Conservation (phyloP, 2,797 vertebrate genomes). For the Thripadectes ignobilis region DNA sequence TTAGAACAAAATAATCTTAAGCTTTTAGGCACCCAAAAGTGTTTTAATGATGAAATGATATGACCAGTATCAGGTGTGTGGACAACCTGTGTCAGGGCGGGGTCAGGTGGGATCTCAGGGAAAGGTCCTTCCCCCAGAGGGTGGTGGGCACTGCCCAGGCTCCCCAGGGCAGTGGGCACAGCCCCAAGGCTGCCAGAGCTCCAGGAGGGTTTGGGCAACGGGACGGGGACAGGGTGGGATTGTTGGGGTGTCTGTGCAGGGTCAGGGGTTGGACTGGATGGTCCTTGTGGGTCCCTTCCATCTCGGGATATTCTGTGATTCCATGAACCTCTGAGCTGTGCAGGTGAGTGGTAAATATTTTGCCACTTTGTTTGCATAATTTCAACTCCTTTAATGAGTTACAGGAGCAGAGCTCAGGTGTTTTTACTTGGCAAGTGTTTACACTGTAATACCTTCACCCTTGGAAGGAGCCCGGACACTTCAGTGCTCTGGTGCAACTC, state of each 20-base stretch:
- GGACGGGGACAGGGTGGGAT: not conserved
- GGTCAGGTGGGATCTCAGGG: accelerated
- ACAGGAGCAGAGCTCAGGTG: not conserved
- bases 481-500: not conserved
- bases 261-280: accelerated
- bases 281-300: not conserved
- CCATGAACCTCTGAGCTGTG: not conserved
- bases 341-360: accelerated
- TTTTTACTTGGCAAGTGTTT: not conserved
- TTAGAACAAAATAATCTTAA: accelerated
- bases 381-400: not conserved
- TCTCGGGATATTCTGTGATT: not conserved
- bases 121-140: not conserved
- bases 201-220: accelerated
- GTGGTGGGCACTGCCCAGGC: not conserved
- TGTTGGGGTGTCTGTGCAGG: not conserved
- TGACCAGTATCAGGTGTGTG: accelerated
- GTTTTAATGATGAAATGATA: not conserved
- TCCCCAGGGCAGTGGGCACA: not conserved
- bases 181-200: not conserved
- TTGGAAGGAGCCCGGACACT: not conserved
- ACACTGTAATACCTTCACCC: too few relatives aligned
- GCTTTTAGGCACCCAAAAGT: not conserved
- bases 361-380: accelerated
- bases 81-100: accelerated